Evolutionary conservation across 2,113 vertebrate genomes (phyloP).

Genomic region (Callopanchax toddi): DNA sequence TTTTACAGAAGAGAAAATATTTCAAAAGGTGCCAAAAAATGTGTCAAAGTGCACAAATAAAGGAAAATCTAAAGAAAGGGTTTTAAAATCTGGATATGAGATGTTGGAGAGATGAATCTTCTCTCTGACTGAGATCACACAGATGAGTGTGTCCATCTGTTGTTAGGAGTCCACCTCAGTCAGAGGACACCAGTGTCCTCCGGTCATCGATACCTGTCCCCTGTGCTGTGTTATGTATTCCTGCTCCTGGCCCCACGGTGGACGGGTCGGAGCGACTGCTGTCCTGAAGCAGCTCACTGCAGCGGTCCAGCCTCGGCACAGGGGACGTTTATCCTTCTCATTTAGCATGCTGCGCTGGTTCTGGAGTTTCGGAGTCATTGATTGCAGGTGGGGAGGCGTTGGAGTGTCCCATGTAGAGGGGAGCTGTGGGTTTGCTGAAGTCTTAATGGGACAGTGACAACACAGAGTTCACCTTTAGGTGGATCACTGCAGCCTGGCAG

Average conservation of each 20-base stretch:
- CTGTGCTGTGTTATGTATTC: conserved; percentile 70
- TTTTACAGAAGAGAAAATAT: too few species aligned
- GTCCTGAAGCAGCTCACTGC: conserved; percentile 75
- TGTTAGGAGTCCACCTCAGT: not conserved
- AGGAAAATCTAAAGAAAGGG: too few species aligned
- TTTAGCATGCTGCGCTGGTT: conserved; percentile 71
- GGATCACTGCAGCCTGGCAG: conserved; percentile 18
- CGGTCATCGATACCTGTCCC: conserved; percentile 72
- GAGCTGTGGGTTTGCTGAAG: conserved; percentile 44
- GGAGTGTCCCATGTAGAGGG: conserved; percentile 47
- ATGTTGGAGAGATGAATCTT: too few species aligned
- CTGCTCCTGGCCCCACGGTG: conserved; percentile 64
- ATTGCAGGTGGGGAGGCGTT: conserved; percentile 59
- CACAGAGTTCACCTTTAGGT: conserved; percentile 11
- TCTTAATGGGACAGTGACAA: conserved; percentile 47
- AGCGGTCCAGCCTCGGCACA: conserved; percentile 56
- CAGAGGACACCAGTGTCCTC: conserved; percentile 42
- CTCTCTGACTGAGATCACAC: too few species aligned
- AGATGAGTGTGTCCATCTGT: not conserved
- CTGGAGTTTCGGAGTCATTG: conserved; percentile 72
- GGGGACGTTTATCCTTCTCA: conserved; percentile 71
- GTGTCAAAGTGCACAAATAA: too few species aligned
- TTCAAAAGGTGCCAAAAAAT: too few species aligned
- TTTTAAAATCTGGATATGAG: too few species aligned
- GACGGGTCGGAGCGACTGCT: conserved; percentile 70